phyloP scores from a whole-genome alignment of 2,113 vertebrate genomes.

The Centropristis striata region DNA sequence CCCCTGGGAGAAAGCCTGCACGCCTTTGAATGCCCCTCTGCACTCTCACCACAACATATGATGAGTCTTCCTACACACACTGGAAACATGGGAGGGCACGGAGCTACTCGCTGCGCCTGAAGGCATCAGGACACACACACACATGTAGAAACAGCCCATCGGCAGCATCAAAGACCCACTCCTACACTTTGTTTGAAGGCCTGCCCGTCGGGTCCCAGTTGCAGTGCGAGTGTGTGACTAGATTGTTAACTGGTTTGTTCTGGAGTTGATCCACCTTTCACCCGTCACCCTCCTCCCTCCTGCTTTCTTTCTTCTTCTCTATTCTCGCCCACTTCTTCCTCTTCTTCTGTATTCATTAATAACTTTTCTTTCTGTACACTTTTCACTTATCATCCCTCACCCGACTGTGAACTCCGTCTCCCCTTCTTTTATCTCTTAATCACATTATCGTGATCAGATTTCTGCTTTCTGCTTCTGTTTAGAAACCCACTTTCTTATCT shows the following conservation, averaged over 20 bases:
- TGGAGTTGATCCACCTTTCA: slow-evolving; percentile 46
- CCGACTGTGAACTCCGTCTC: neutral
- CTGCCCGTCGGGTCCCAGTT: slow-evolving; percentile 52
- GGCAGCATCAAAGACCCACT: slow-evolving; percentile 17
- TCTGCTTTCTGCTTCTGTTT: neutral
- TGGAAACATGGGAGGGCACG: neutral
- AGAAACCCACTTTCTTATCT: neutral
- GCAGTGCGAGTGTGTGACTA: slow-evolving; percentile 50
- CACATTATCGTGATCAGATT: neutral
- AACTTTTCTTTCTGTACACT: neutral
- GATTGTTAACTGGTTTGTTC: slow-evolving; percentile 60
- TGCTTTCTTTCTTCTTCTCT: neutral
- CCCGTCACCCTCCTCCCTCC: slow-evolving; percentile 18
- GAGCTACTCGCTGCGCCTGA: neutral
- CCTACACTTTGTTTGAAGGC: slow-evolving; percentile 38
- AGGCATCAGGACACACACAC: slow-evolving; percentile 2
- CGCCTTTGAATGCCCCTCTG: slow-evolving; percentile 58
- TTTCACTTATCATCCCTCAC: neutral
- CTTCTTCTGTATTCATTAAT: neutral
- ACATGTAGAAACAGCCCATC: neutral
- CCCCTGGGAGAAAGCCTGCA: slow-evolving; percentile 31
- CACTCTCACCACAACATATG: slow-evolving; percentile 49
- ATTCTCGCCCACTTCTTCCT: neutral
- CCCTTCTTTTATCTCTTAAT: neutral
- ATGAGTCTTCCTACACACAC: slow-evolving; percentile 46